Percentiles rank a stretch among this genome's conserved stretches.
Evolutionary conservation across 2,888 invertebrate species (phyloP).

Genomic region (Tetranychus piercei): DNA sequence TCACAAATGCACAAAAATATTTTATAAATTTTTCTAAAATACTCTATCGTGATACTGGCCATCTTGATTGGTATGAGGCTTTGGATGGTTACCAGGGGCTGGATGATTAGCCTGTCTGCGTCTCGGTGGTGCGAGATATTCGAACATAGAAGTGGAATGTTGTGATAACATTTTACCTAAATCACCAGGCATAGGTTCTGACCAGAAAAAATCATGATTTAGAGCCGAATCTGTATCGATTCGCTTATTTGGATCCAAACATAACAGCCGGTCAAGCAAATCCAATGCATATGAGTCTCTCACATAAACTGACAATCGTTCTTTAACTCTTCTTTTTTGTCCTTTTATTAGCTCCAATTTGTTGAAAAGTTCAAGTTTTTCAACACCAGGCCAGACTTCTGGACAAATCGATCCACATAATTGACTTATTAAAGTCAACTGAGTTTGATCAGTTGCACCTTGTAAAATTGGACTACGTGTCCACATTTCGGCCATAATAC

Average conservation of each 20-base stretch:
- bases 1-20: neutral
- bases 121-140: constrained; percentile 61
- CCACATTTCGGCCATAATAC: constrained; percentile 99
- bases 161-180: constrained; percentile 76
- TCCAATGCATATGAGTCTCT: constrained; percentile 82
- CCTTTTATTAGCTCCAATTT: constrained; percentile 60
- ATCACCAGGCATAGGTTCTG: constrained; percentile 75
- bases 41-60: constrained; percentile 69
- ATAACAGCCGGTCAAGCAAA: constrained; percentile 70
- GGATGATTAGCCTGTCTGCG: constrained; percentile 45
- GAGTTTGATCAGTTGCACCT: constrained; percentile 90
- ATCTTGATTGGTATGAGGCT: constrained; percentile 38
- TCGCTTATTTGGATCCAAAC: constrained; percentile 73
- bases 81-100: constrained; percentile 17
- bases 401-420: constrained; percentile 82
- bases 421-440: constrained; percentile 79
- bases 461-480: constrained; percentile 52
- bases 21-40: constrained; percentile 39
- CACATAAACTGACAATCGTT: constrained; percentile 49
- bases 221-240: constrained; percentile 74
- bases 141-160: constrained; percentile 81
- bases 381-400: constrained; percentile 82
- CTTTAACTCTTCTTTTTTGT: constrained; percentile 47
- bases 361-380: constrained; percentile 63
- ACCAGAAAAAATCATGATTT: constrained; percentile 97